Percentiles rank a stretch among this genome's conserved stretches.
phyloP scores from a whole-genome alignment of 2,888 invertebrate genomes.

The Bruchidius siliquastri region DNA sequence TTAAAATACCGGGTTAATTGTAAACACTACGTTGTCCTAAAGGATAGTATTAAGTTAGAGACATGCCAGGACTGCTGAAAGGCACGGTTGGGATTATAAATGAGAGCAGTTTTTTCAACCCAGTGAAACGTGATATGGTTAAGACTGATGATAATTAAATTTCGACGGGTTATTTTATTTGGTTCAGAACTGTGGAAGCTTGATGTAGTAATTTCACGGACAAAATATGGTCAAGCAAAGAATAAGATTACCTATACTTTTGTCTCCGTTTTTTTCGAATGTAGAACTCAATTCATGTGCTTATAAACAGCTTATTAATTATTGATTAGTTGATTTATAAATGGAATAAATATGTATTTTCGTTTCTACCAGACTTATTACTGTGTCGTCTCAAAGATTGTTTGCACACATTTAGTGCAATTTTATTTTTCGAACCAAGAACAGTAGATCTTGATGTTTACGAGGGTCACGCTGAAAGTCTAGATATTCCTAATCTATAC shows the following conservation, averaged over 20 bases:
- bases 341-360: too few species aligned
- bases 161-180: background rate
- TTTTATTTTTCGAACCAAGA: too few species aligned
- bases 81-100: background rate
- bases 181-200: background rate
- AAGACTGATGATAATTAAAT: background rate
- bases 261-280: too few species aligned
- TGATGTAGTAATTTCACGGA: background rate
- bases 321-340: too few species aligned
- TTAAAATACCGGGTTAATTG: constrained; percentile 36
- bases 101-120: background rate
- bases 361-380: too few species aligned
- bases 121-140: background rate
- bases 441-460: too few species aligned
- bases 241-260: background rate
- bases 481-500: too few species aligned
- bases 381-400: too few species aligned
- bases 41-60: background rate
- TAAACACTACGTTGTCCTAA: constrained; percentile 26
- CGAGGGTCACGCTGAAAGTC: too few species aligned
- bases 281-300: too few species aligned
- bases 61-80: background rate
- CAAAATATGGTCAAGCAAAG: background rate
- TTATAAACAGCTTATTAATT: too few species aligned
- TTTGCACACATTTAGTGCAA: too few species aligned